Conservation (phyloP, 2,888 invertebrate genomes). For the Octodonta nipae region DNA sequence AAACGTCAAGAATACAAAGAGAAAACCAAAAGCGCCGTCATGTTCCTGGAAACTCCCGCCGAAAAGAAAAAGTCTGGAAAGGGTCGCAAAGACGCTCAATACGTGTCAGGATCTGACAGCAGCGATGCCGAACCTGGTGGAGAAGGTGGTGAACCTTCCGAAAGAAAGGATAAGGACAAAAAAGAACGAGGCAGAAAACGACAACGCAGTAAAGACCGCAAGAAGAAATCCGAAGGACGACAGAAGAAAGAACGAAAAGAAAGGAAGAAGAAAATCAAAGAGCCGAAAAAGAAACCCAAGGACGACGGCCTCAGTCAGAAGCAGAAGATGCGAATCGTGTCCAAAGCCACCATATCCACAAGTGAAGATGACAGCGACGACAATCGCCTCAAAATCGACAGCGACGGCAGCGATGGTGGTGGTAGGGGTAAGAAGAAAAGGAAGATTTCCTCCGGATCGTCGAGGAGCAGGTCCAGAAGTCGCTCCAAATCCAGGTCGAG, state of each 20-base stretch:
- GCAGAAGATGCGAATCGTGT: conserved; percentile 77
- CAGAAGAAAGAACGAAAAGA: conserved; percentile 25
- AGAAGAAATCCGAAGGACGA: conserved; percentile 21
- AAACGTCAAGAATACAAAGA: conserved; percentile 90
- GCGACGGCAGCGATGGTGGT: conserved; percentile 39
- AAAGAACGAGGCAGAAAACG: conserved; percentile 28
- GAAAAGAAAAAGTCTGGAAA: conserved; percentile 46
- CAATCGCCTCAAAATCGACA: conserved; percentile 40
- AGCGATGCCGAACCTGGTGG: conserved; percentile 37
- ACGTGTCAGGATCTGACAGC: conserved; percentile 49
- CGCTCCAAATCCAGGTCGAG: conserved; percentile 15
- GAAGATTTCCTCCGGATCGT: conserved; percentile 49
- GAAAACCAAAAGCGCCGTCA: conserved; percentile 81
- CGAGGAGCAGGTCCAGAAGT: conserved; percentile 27
- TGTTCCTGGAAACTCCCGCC: conserved; percentile 68
- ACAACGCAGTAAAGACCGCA: conserved; percentile 32
- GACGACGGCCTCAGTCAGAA: conserved; percentile 66
- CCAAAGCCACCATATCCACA: conserved; percentile 89
- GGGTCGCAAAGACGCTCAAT: conserved; percentile 26
- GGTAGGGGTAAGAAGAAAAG: conserved; percentile 39
- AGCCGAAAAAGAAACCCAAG: conserved; percentile 25
- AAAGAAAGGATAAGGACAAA: conserved; percentile 33
- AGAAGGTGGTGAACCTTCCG: no score
- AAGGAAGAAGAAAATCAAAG: conserved; percentile 15
- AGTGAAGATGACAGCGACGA: conserved; percentile 64